These are phyloP conservation scores for Aspiorhynchus laticeps DNA, from an alignment of 2,113 vertebrate genomes.

Conservation along the genomic window DNA sequence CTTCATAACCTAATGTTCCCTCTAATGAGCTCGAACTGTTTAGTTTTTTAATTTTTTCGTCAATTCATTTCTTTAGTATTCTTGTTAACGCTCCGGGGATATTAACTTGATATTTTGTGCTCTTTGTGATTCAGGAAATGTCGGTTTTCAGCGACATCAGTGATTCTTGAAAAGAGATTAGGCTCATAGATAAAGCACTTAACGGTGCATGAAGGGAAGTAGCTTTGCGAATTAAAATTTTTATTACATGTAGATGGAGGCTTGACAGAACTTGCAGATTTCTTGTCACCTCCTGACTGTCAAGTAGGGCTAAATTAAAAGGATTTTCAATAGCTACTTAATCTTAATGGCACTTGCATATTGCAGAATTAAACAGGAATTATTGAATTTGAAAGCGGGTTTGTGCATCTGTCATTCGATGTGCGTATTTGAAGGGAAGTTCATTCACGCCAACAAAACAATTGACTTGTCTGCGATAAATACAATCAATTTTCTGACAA, in stretches of 20 bases:
- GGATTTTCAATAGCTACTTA: constrained; percentile 36
- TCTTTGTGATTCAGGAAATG: constrained; percentile 31
- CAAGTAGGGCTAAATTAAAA: constrained; percentile 54
- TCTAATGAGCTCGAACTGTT: constrained; percentile 24
- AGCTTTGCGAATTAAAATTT: constrained; percentile 36
- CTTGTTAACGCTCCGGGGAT: neutral
- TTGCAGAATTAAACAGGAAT: constrained; percentile 39
- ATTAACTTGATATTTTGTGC: neutral
- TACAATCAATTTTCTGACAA: constrained; percentile 1
- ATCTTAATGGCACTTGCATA: constrained; percentile 46
- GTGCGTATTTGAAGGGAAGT: constrained; percentile 30
- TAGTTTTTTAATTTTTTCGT: neutral
- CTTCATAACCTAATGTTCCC: neutral
- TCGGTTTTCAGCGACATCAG: constrained; percentile 32
- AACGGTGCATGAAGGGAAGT: constrained; percentile 41
- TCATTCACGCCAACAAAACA: neutral
- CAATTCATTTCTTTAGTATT: neutral
- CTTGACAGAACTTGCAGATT: constrained; percentile 44
- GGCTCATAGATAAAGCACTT: constrained; percentile 46
- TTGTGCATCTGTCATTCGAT: constrained; percentile 14
- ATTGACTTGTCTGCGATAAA: neutral
- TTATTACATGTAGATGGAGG: constrained; percentile 33
- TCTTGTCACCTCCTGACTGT: constrained; percentile 46
- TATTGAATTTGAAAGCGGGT: constrained; percentile 38
- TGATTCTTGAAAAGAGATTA: constrained; percentile 37